Conservation (phyloP, 2,888 invertebrate species). For the Calliscelio sp. region DNA sequence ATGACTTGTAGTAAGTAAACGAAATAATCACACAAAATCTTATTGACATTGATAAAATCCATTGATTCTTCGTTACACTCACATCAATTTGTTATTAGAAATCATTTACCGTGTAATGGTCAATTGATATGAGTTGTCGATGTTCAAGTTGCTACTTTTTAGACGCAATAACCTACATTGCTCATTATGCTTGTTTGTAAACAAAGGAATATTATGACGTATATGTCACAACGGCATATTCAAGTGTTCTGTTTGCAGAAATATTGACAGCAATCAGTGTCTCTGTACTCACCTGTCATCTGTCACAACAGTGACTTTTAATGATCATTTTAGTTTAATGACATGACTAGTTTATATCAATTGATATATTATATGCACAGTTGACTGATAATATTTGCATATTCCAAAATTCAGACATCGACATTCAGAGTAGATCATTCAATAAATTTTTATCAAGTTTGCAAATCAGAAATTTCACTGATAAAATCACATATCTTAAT, state of each 20-base stretch:
- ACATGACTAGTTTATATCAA: too few species aligned
- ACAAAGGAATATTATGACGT: conserved; percentile 30
- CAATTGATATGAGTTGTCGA: conserved; percentile 18
- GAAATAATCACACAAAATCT: conserved; percentile 23
- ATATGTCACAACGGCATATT: background rate
- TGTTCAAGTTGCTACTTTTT: conserved; percentile 15
- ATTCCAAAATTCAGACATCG: too few species aligned
- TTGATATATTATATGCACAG: too few species aligned
- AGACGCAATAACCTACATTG: conserved; percentile 62
- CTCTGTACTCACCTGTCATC: background rate
- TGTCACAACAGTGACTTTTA: too few species aligned
- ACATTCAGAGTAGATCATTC: too few species aligned
- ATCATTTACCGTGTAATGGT: conserved; percentile 59
- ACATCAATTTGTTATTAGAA: background rate
- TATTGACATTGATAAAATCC: conserved; percentile 4
- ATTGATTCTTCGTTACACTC: background rate
- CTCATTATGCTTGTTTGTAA: conserved; percentile 26
- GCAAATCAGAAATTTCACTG: background rate
- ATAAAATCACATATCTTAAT: conserved; percentile 19
- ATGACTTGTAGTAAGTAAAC: conserved; percentile 64
- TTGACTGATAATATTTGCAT: too few species aligned
- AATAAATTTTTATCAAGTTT: too few species aligned
- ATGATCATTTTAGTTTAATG: too few species aligned
- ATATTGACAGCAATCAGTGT: background rate
- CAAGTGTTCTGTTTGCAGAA: background rate